Conservation (phyloP, 1,140 invertebrate species). For the Proctacanthus coquilletti region DNA sequence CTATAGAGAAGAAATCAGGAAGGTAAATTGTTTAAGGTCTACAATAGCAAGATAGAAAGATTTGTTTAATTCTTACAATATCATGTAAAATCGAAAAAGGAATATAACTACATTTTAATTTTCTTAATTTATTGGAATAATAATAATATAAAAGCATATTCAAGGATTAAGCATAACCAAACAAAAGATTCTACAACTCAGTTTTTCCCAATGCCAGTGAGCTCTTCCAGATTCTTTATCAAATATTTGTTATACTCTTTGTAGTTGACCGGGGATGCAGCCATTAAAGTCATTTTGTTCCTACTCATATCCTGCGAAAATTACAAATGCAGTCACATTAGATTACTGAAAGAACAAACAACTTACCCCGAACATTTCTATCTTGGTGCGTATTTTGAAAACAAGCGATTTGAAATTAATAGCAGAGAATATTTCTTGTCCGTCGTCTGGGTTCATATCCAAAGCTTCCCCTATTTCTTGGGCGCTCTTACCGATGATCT, state of each 20-base stretch:
- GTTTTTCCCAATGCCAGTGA: slow-evolving; percentile 36
- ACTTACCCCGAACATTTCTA: slow-evolving; percentile 80
- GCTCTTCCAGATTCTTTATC: slow-evolving; percentile 43
- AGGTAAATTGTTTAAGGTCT: too few relatives aligned
- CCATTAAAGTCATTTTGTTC: slow-evolving; percentile 55
- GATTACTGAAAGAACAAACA: slow-evolving; percentile 3
- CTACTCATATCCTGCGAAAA: slow-evolving; percentile 63
- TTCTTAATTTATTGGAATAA: too few relatives aligned
- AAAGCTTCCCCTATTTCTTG: slow-evolving; percentile 59
- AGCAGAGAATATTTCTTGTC: slow-evolving; percentile 46
- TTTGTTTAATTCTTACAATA: too few relatives aligned
- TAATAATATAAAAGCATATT: slow-evolving; percentile 5
- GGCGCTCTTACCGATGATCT: slow-evolving; percentile 56
- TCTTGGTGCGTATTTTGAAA: slow-evolving; percentile 70
- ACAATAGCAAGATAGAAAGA: too few relatives aligned
- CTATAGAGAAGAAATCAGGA: too few relatives aligned
- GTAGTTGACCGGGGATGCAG: slow-evolving; percentile 53
- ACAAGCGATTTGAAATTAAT: slow-evolving; percentile 64
- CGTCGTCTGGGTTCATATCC: slow-evolving; percentile 43
- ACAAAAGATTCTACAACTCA: slow-evolving; percentile 4
- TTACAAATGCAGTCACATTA: slow-evolving; percentile 6
- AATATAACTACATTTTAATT: too few relatives aligned
- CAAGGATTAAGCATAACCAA: not conserved
- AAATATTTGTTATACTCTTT: slow-evolving; percentile 57
- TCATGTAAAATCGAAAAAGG: too few relatives aligned